Evolutionary conservation across 2,888 invertebrate species (phyloP).

Genomic region (Lasioglossum vierecki): DNA sequence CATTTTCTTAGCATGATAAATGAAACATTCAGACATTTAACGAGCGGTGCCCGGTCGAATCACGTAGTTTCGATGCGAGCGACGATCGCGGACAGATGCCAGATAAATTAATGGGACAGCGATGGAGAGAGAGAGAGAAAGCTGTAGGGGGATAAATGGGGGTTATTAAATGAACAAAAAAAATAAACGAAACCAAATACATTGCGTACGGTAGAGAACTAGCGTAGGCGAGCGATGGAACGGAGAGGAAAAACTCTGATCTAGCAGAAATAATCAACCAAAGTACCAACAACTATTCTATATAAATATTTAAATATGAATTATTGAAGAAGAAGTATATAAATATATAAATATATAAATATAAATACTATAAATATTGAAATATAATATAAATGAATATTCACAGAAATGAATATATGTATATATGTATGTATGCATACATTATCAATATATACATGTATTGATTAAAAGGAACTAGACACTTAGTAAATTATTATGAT

Average conservation of each 20-base stretch:
- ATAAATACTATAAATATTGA: conserved; percentile 77
- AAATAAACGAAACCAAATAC: conserved; percentile 47
- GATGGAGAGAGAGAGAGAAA: conserved; percentile 10
- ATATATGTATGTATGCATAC: conserved; percentile 86
- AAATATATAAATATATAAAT: conserved; percentile 64
- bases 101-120: conserved; percentile 19
- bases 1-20: conserved; percentile 48
- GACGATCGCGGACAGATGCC: conserved; percentile 42
- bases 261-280: conserved; percentile 88
- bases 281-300: conserved; percentile 88
- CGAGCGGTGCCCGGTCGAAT: conserved; percentile 71
- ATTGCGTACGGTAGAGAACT: conserved; percentile 53
- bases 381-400: conserved; percentile 74
- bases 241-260: conserved; percentile 81
- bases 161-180: conserved; percentile 18
- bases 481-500: conserved; percentile 81
- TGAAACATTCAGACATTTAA: conserved; percentile 71
- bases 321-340: conserved; percentile 70
- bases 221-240: conserved; percentile 72
- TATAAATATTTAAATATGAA: conserved; percentile 71
- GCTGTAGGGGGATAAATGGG: conserved; percentile 10
- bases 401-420: conserved; percentile 64
- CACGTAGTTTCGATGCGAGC: conserved; percentile 33
- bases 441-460: conserved; percentile 84
- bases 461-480: conserved; percentile 76